Evolutionary conservation across 2,888 invertebrate genomes (phyloP).

Genomic region (Plemyria rubiginata): DNA sequence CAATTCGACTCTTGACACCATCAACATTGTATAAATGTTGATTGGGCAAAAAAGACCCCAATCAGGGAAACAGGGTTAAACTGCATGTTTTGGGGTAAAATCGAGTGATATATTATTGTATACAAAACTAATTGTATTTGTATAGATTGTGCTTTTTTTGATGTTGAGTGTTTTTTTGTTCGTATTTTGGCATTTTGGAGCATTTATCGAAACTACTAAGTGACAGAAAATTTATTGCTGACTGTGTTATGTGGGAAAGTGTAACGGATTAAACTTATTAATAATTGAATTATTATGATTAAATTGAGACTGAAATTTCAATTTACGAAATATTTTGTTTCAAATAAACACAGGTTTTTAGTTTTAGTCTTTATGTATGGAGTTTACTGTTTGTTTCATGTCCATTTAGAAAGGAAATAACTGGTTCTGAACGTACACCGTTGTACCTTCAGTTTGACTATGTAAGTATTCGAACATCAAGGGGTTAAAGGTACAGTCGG

Average conservation of each 20-base stretch:
- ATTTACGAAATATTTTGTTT: too few relatives aligned
- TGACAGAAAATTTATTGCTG: slow-evolving; percentile 57
- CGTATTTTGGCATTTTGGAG: slow-evolving; percentile 58
- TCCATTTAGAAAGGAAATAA: too few relatives aligned
- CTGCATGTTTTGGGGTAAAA: slow-evolving; percentile 81
- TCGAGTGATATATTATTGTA: slow-evolving; percentile 67
- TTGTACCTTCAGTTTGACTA: too few relatives aligned
- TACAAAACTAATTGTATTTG: slow-evolving; percentile 81
- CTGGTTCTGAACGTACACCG: too few relatives aligned
- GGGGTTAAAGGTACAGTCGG: too few relatives aligned
- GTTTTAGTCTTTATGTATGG: too few relatives aligned
- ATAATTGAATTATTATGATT: not conserved
- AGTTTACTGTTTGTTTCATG: too few relatives aligned
- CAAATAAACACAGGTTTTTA: too few relatives aligned
- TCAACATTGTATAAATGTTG: slow-evolving; percentile 67
- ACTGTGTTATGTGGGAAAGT: slow-evolving; percentile 56
- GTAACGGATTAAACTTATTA: slow-evolving; percentile 44
- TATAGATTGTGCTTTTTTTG: slow-evolving; percentile 63
- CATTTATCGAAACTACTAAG: slow-evolving; percentile 49
- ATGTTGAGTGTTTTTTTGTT: slow-evolving; percentile 45
- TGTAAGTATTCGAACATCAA: too few relatives aligned
- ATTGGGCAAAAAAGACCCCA: slow-evolving; percentile 69
- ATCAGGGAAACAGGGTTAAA: slow-evolving; percentile 75
- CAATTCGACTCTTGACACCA: slow-evolving; percentile 71
- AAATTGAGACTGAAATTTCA: too few relatives aligned